These are phyloP conservation scores for Hirtodrosophila duncani DNA, from an alignment of 2,888 invertebrate species.

Conservation along the genomic window DNA sequence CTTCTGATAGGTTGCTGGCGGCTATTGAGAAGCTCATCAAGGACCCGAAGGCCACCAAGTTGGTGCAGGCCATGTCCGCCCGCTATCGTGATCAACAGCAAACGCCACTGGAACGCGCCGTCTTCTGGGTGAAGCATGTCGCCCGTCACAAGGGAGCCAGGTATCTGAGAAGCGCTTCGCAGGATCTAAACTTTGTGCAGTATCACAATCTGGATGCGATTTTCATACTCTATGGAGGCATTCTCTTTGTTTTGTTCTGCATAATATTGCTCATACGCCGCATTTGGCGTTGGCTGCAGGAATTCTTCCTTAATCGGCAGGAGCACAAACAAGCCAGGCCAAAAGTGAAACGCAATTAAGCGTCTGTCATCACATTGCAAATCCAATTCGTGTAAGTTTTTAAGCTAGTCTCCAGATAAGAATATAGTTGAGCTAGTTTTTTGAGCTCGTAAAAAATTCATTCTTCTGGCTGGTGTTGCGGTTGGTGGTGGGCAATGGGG, in stretches of 20 bases:
- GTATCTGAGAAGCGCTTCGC: conserved; percentile 72
- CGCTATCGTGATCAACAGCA: conserved; percentile 73
- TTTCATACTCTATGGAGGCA: conserved; percentile 58
- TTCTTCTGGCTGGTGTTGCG: conserved; percentile 13
- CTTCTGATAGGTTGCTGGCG: conserved; percentile 60
- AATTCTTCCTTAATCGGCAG: conserved; percentile 15
- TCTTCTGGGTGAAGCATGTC: conserved; percentile 74
- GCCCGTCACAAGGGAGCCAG: conserved; percentile 71
- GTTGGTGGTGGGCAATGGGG: conserved; percentile 13
- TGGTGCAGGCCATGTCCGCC: conserved; percentile 58
- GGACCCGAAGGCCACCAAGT: conserved; percentile 46
- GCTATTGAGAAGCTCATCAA: conserved; percentile 56
- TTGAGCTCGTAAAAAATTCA: conserved; percentile 30
- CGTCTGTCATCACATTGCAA: too few species aligned
- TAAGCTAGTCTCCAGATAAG: not conserved
- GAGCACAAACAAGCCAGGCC: conserved; percentile 5
- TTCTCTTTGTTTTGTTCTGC: conserved; percentile 38
- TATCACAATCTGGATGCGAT: conserved; percentile 76
- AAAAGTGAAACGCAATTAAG: conserved; percentile 43
- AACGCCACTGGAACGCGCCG: conserved; percentile 63
- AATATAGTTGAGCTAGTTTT: not conserved
- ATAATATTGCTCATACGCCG: conserved; percentile 33
- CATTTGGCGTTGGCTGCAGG: conserved; percentile 15
- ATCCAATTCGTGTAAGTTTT: not conserved
- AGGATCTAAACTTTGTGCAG: conserved; percentile 70